These are phyloP conservation scores for Phrynosoma blainvillii DNA, from an alignment of 2,113 vertebrate species.

Conservation along the genomic window DNA sequence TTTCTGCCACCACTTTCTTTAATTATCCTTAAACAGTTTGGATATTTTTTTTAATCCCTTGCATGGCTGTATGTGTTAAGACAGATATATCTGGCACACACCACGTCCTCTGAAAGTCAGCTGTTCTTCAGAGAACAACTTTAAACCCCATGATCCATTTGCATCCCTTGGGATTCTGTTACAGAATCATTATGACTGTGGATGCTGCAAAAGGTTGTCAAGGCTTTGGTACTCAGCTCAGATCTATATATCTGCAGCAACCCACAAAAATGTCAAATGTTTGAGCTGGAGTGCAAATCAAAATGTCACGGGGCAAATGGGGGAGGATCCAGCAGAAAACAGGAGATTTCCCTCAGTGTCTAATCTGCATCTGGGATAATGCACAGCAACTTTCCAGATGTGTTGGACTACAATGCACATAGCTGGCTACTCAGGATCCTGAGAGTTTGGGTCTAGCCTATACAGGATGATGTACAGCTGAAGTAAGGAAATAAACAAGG, in stretches of 20 bases:
- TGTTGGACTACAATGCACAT: not conserved
- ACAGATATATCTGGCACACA: accelerated
- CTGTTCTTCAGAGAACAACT: not conserved
- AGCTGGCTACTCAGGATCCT: not conserved
- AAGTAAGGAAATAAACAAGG: not conserved
- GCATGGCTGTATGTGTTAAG: not conserved
- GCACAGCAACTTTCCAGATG: not conserved
- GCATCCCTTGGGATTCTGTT: not conserved
- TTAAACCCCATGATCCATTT: not conserved
- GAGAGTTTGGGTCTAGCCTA: not conserved
- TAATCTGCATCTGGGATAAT: not conserved
- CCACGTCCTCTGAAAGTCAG: not conserved
- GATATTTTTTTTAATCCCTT: not conserved
- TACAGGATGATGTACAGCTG: not conserved
- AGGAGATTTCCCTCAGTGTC: not conserved
- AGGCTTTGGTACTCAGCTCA: not conserved
- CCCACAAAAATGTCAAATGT: no score
- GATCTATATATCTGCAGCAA: not conserved
- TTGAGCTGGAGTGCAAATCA: not conserved
- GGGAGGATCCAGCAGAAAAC: not conserved
- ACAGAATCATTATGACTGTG: not conserved
- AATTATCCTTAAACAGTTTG: not conserved
- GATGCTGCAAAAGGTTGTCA: not conserved
- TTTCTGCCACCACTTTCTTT: not conserved
- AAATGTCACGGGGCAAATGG: not conserved